A percentile compares a stretch with the other conserved stretches of the same genome.
phyloP scores from a whole-genome alignment of 2,888 invertebrate species.

The Smittia sp. region DNA sequence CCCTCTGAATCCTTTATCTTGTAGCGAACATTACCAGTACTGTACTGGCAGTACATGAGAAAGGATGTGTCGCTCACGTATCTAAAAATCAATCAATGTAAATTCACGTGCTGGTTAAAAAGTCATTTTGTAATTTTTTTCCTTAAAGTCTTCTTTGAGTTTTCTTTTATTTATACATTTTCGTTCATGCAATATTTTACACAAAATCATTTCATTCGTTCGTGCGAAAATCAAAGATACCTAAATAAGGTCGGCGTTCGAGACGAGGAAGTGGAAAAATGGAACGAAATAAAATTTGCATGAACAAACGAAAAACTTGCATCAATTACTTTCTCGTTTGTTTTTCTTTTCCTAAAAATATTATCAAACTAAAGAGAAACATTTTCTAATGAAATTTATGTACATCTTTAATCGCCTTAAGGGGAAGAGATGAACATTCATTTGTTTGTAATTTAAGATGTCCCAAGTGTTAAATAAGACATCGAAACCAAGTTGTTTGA shows the following conservation, averaged over 20 bases:
- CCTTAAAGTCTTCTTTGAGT: conserved; percentile 6
- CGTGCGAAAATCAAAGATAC: not conserved
- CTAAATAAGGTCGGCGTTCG: not conserved
- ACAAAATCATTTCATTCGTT: not conserved
- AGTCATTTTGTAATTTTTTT: too few species aligned
- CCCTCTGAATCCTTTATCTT: too few species aligned
- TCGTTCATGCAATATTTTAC: not conserved
- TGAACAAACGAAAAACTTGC: too few species aligned
- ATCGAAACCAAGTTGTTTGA: not conserved
- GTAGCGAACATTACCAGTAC: too few species aligned
- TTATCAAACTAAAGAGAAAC: conserved; percentile 12
- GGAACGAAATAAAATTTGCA: too few species aligned
- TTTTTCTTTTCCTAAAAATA: not conserved
- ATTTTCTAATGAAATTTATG: conserved; percentile 13
- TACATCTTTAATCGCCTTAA: conserved; percentile 16
- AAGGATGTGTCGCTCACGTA: too few species aligned
- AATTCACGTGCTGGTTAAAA: too few species aligned
- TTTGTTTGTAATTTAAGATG: not conserved
- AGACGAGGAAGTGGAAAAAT: not conserved
- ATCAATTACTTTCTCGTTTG: not conserved
- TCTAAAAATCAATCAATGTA: too few species aligned
- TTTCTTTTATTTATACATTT: conserved; percentile 1
- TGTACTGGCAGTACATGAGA: too few species aligned
- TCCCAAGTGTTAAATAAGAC: too few species aligned
- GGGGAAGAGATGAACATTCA: not conserved